Evolutionary conservation across 2,797 vertebrate genomes (phyloP).

Genomic region (Argyrosomus regius): DNA sequence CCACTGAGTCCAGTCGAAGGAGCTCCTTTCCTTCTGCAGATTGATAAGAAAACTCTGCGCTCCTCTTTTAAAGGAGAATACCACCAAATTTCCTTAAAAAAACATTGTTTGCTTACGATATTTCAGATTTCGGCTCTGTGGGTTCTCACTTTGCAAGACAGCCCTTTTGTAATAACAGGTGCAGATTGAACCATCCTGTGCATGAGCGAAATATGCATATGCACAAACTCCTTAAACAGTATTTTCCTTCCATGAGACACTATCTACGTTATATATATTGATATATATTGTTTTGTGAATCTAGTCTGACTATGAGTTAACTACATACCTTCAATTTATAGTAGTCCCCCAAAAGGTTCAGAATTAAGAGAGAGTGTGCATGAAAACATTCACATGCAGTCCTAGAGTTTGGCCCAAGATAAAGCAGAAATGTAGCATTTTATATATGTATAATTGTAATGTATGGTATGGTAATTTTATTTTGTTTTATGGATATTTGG

Average conservation of each 20-base stretch:
- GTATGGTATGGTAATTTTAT: neutral
- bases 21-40: slow-evolving; percentile 28
- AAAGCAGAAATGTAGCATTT: slow-evolving; percentile 12
- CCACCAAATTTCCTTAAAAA: neutral
- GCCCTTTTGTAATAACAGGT: neutral
- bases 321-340: neutral
- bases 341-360: slow-evolving; percentile 22
- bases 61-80: slow-evolving; percentile 30
- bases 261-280: neutral
- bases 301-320: neutral
- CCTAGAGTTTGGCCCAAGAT: slow-evolving; percentile 14
- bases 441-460: too few species aligned
- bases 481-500: neutral
- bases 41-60: neutral
- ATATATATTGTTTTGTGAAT: neutral
- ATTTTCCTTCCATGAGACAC: slow-evolving; percentile 4
- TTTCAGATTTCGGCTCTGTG: neutral
- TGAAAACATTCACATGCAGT: slow-evolving; percentile 39
- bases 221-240: slow-evolving; percentile 6
- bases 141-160: neutral
- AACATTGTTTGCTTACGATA: neutral
- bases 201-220: neutral
- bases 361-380: slow-evolving; percentile 20
- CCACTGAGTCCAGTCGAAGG: slow-evolving; percentile 15
- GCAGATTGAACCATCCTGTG: neutral